A percentile compares a stretch with the other conserved stretches of the same genome.
Evolutionary conservation across 1,140 invertebrate genomes (phyloP).

Genomic region (Subanguina moxae): DNA sequence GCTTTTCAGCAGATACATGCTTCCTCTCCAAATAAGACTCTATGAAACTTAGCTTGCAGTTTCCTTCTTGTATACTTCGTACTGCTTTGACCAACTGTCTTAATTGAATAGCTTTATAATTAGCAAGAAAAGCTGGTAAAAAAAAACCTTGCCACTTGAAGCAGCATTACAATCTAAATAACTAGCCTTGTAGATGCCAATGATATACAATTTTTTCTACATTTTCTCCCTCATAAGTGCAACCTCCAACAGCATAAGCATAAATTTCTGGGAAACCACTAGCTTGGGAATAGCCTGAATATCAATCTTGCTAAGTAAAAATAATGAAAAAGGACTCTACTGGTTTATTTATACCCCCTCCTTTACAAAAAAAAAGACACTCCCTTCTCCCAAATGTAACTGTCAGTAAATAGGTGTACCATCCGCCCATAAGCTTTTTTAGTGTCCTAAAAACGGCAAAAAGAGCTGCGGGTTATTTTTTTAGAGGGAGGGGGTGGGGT

Average conservation of each 20-base stretch:
- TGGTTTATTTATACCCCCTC: no score
- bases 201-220: not conserved
- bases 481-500: no score
- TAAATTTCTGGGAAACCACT: slow-evolving; percentile 24
- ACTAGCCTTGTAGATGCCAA: not conserved
- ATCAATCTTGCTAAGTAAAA: no score
- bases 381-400: no score
- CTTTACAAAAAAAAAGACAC: no score
- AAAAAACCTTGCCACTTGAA: slow-evolving; percentile 72
- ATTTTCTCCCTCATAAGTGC: slow-evolving; percentile 84
- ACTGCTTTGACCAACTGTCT: slow-evolving; percentile 64
- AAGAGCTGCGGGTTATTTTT: no score
- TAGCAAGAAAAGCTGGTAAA: slow-evolving; percentile 9
- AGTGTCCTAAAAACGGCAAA: no score
- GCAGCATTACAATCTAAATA: slow-evolving; percentile 71
- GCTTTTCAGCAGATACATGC: not conserved
- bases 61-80: slow-evolving; percentile 72
- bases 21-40: slow-evolving; percentile 1
- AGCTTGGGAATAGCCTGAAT: slow-evolving; percentile 66
- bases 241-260: slow-evolving; percentile 65
- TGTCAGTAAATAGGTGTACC: no score
- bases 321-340: no score
- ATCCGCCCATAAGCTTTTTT: no score
- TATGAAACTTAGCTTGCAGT: slow-evolving; percentile 65
- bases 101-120: not conserved